Evolutionary conservation across 2,888 invertebrate genomes (phyloP), one percentile per base, ranked within the genome.

Genomic region (Leucophenga maculata): DNA sequence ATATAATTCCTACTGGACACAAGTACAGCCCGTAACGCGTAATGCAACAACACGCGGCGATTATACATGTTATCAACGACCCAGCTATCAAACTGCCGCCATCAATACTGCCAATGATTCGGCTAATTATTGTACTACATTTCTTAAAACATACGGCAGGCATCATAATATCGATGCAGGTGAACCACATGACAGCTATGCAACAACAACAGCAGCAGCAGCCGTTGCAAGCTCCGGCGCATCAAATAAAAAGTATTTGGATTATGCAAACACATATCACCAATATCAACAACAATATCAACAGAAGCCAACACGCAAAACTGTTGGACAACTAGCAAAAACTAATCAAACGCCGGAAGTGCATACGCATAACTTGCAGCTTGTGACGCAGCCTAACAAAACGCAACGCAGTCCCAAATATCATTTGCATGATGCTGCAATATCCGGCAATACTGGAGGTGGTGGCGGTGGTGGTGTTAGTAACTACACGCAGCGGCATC

Each of bases 31-130:
- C 14, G 20, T 48, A 14, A 22, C 16, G 16, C n/a, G 13, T 13
- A 13, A 22, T 20, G 20, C 62, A 6, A 22, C 32, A 18, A 6
- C 16, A 31, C 22, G 60, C 6, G 48, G 20, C 6, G 62, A 48
- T 59, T 11, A n/a, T 16, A 32, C 62, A 22, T 26, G 22, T 46
- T 64, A 18, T 32, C 39, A 46, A 66, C 31, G 59, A 70, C 18
- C 75, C 9, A 72, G 62, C 50, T 82, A 71, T 59, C 76, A 66
- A 62, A 67, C 72, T 52, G 71, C 72, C 69, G 69, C 69, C 26
- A 4, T 26, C 68, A 67, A 59, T 67, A 71, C 70, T 68, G 70
- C 69, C 71, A 66, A 57, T 67, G 72, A 62, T 13, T 69, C 78
- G 4, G 50, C 72, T 0, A 71, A 69, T 18, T 83, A 71, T 39